A percentile compares a stretch with the other conserved stretches of the same genome.
Conservation (phyloP, 2,113 vertebrate species). For the Progne subis region DNA sequence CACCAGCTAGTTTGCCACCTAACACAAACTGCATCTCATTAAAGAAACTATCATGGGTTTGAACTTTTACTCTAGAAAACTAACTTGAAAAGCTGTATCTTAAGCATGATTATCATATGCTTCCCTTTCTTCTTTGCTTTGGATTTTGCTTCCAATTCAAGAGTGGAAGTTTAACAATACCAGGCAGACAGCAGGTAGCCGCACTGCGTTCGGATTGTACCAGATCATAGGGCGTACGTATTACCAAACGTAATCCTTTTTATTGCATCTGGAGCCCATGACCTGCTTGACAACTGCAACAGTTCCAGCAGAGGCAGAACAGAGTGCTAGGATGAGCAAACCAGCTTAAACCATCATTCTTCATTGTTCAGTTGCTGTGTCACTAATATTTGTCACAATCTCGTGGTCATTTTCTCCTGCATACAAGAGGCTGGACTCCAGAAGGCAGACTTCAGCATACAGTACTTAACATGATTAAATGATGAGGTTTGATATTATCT, state of each 20-base stretch:
- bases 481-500: background rate
- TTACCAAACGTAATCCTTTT: background rate
- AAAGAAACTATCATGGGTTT: background rate
- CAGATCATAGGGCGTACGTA: background rate
- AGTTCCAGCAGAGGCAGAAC: background rate
- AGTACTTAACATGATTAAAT: background rate
- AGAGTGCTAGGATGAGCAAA: background rate
- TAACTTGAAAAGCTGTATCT: background rate
- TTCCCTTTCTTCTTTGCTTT: background rate
- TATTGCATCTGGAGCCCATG: background rate
- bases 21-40: background rate
- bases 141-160: background rate
- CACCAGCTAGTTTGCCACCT: background rate
- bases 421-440: background rate
- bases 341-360: background rate
- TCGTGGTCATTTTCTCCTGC: background rate
- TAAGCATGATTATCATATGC: background rate
- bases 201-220: background rate
- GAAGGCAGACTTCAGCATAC: background rate
- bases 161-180: background rate
- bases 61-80: background rate
- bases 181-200: accelerated
- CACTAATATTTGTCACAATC: background rate
- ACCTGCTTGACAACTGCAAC: background rate
- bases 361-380: background rate